Evolutionary conservation across 2,113 vertebrate species (phyloP).

Genomic region (Progne subis): DNA sequence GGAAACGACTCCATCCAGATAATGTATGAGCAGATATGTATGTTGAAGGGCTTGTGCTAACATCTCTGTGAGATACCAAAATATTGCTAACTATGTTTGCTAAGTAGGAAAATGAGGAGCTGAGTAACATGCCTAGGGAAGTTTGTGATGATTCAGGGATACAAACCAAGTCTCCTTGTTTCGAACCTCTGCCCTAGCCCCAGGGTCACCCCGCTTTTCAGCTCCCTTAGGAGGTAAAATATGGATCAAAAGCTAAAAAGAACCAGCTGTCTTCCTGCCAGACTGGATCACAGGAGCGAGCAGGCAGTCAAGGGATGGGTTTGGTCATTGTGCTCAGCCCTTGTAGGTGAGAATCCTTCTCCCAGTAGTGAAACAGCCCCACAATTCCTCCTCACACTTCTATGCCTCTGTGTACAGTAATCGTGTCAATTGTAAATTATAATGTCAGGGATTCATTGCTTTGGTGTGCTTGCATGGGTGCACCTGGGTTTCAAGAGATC

Average conservation of each 20-base stretch:
- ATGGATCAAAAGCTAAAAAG: not conserved
- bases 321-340: not conserved
- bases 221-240: not conserved
- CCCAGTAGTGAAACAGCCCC: not conserved
- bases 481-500: not conserved
- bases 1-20: not conserved
- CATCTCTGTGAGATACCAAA: slow-evolving; percentile 32
- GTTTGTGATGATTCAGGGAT: slow-evolving; percentile 29
- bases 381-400: not conserved
- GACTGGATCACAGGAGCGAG: not conserved
- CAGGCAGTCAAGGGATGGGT: not conserved
- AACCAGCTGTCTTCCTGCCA: not conserved
- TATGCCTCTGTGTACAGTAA: not conserved
- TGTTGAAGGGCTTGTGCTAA: slow-evolving; percentile 40
- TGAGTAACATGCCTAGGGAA: not conserved
- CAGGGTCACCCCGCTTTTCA: not conserved
- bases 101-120: slow-evolving; percentile 35
- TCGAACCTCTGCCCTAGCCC: not conserved
- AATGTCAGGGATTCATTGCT: not conserved
- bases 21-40: slow-evolving; percentile 39
- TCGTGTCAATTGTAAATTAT: not conserved
- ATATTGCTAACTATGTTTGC: slow-evolving; percentile 41
- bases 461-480: not conserved
- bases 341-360: not conserved
- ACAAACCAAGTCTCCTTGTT: not conserved